Conservation (phyloP, 2,888 invertebrate genomes). For the Callyntrura guangdongensis region DNA sequence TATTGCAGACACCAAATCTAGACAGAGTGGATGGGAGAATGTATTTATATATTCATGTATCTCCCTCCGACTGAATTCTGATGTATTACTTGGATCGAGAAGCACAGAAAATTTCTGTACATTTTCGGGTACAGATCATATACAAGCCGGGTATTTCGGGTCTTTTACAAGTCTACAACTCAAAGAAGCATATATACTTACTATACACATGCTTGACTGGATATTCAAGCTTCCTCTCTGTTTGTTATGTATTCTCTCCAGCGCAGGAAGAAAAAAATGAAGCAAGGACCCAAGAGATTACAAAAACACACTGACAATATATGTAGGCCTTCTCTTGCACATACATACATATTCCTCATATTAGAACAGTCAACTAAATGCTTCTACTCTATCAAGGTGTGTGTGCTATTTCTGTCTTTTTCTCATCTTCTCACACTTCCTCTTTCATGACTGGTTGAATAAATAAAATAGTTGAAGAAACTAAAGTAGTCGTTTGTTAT, state of each 20-base stretch:
- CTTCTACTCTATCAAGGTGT: slow-evolving; percentile 21
- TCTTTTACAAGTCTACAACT: neutral
- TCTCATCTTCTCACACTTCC: slow-evolving; percentile 48
- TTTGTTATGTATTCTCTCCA: slow-evolving; percentile 38
- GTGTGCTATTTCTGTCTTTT: slow-evolving; percentile 58
- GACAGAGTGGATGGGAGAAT: neutral
- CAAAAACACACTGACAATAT: neutral
- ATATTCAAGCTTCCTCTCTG: slow-evolving; percentile 25
- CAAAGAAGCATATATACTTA: neutral
- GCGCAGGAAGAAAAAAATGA: slow-evolving; percentile 23
- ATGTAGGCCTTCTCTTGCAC: neutral
- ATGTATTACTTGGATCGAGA: slow-evolving; percentile 27
- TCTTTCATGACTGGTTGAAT: slow-evolving; percentile 47
- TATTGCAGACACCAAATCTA: neutral
- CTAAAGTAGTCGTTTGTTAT: slow-evolving; percentile 35
- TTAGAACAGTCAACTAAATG: neutral
- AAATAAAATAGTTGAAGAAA: slow-evolving; percentile 53
- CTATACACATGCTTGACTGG: slow-evolving; percentile 16
- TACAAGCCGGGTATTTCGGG: no score
- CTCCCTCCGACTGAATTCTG: slow-evolving; percentile 21
- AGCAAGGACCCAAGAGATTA: slow-evolving; percentile 56
- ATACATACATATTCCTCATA: neutral
- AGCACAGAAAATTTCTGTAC: neutral
- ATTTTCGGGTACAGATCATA: neutral
- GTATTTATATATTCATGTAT: slow-evolving; percentile 15